phyloP scores from a whole-genome alignment of 2,888 invertebrate species.

The Athrips mouffetella region DNA sequence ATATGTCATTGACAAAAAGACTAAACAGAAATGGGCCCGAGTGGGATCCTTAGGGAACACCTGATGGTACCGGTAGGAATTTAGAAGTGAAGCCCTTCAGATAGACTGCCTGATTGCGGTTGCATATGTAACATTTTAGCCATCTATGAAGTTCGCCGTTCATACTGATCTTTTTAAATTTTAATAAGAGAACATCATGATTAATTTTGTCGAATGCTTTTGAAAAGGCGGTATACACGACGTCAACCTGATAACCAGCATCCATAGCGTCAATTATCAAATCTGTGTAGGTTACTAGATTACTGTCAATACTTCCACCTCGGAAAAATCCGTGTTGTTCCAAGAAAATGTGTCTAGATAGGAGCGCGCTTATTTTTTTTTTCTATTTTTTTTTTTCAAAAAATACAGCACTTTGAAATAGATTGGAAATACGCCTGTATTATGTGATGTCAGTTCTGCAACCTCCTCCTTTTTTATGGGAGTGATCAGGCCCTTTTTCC shows the following conservation, averaged over 20 bases:
- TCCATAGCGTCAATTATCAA: too few relatives aligned
- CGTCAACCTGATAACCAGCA: too few relatives aligned
- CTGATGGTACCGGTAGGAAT: not conserved
- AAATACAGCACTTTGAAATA: not conserved
- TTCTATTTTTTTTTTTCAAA: not conserved
- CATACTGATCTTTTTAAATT: too few relatives aligned
- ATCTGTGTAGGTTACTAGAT: too few relatives aligned
- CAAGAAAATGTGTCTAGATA: not conserved
- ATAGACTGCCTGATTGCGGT: too few relatives aligned
- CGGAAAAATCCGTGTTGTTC: not conserved
- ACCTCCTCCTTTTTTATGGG: not conserved
- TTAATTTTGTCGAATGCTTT: too few relatives aligned
- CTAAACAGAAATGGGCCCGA: not conserved
- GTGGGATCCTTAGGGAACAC: not conserved
- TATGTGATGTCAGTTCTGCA: not conserved
- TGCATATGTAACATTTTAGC: not conserved
- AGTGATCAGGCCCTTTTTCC: not conserved
- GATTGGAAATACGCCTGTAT: too few relatives aligned
- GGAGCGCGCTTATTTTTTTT: not conserved
- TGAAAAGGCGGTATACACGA: too few relatives aligned
- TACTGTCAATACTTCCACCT: too few relatives aligned
- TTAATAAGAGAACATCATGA: too few relatives aligned
- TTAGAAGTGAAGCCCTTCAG: too few relatives aligned
- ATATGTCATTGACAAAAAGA: not conserved
- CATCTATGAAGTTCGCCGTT: too few relatives aligned